Base-by-base conservation (phyloP, 2,113 vertebrate genomes). In the Pimephales promelas region DNA sequence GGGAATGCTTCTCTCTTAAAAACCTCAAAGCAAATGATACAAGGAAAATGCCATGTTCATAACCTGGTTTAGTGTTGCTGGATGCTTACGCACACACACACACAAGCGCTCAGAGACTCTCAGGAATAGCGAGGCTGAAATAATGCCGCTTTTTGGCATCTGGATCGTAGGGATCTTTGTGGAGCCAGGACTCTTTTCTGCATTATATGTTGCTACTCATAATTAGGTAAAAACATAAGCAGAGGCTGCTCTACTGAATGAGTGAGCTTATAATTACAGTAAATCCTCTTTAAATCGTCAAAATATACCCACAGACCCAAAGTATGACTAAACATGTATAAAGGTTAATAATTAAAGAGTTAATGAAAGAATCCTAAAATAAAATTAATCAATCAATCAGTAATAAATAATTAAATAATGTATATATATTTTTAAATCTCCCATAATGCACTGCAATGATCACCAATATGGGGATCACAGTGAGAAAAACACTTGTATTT, bases 21-120 rank as follows among this genome's bases (percentile, higher is more conserved):
- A 94, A 94, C 91, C 93, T 93, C 93, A 94, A 94, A 95, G 93
- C 93, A 91, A 94, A 94, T 92, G 92, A 93, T 94, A 93, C 89
- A 92, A 92, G 92, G 90, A 91, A 93, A 93, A 92, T 70, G 88
- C 88, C 89, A 92, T 90, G 90, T 93, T 93, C 91, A 93, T 93
- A 92, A 92, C 89, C 90, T 90, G 90, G 89, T 93, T 91, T 91
- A 88, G 88, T 91, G 92, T 92, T 91, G 90, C 91, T 90, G 88
- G 87, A 82, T n/a, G 68, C 56, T 45, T 28, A 28, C 56, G 49
- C 64, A 70, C 47, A 66, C 52, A 83, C 52, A 83, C 36, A 88
- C 45, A 76, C 73, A 86, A 71, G 86, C 70, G 87, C 78, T 83
- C 61, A 24, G 9, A 75, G 66, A 73, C 66, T 83, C 80, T 75